Conservation (phyloP, 1,140 invertebrate species). For the Leptopilina clavipes region DNA sequence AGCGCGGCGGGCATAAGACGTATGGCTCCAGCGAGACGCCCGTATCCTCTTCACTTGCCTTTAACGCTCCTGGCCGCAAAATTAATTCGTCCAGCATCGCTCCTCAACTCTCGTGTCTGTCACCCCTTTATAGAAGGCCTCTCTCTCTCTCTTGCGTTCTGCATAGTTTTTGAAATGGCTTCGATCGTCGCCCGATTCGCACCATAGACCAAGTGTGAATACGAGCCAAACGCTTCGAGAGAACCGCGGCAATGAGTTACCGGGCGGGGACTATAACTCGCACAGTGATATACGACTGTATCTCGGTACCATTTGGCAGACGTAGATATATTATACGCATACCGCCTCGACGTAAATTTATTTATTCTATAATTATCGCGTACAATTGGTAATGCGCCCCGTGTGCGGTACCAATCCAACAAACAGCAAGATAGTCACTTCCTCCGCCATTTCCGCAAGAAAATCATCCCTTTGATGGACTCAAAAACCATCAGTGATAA, state of each 20-base stretch:
- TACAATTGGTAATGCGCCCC: constrained; percentile 71
- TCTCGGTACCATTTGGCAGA: constrained; percentile 76
- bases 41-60: constrained; percentile 42
- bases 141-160: constrained; percentile 35
- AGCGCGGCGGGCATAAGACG: constrained; percentile 53
- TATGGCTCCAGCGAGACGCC: constrained; percentile 54
- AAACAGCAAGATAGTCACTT: too few relatives aligned
- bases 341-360: constrained; percentile 73
- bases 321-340: constrained; percentile 75
- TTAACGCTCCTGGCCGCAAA: constrained; percentile 41
- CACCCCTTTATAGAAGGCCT: constrained; percentile 32
- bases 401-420: constrained; percentile 37
- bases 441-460: too few relatives aligned
- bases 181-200: constrained; percentile 66
- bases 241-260: constrained; percentile 70
- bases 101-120: background rate
- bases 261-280: constrained; percentile 74
- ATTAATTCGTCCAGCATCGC: constrained; percentile 52
- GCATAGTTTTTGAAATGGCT: constrained; percentile 59
- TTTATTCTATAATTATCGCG: constrained; percentile 76
- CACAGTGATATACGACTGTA: constrained; percentile 73
- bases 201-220: constrained; percentile 66
- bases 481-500: too few relatives aligned
- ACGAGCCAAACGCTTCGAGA: constrained; percentile 69
- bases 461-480: too few relatives aligned